Evolutionary conservation across 1,140 invertebrate species (phyloP).

Genomic region (Notospermus geniculatus): DNA sequence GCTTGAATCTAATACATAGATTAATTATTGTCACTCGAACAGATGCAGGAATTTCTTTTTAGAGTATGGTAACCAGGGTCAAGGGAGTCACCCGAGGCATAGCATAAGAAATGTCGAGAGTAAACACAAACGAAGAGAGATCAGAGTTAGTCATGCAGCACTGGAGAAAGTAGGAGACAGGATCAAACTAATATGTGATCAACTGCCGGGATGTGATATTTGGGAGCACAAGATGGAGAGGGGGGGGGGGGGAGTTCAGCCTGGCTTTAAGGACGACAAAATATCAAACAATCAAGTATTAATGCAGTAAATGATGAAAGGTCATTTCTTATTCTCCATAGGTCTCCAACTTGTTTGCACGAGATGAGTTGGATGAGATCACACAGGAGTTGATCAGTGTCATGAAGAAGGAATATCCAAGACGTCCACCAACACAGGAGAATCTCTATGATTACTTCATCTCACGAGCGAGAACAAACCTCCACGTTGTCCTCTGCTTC

Average conservation of each 20-base stretch:
- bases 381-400: constrained; percentile 86
- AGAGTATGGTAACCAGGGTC: too few species aligned
- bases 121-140: too few species aligned
- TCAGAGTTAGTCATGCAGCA: too few species aligned
- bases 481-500: constrained; percentile 94
- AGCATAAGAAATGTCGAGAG: too few species aligned
- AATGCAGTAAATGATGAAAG: background rate
- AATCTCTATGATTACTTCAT: constrained; percentile 93
- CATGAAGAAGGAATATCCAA: constrained; percentile 91
- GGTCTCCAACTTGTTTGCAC: constrained; percentile 90
- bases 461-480: constrained; percentile 84
- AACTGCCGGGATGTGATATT: too few species aligned
- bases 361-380: constrained; percentile 93
- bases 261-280: too few species aligned
- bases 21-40: background rate
- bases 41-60: too few species aligned
- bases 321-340: constrained; percentile 24
- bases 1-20: background rate
- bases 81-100: too few species aligned
- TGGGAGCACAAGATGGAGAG: too few species aligned
- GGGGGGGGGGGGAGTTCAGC: too few species aligned
- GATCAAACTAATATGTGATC: too few species aligned
- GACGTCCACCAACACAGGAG: constrained; percentile 82
- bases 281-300: background rate
- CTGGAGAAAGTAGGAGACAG: too few species aligned